Evolutionary conservation across 2,888 invertebrate species (phyloP), one percentile per base, ranked within the genome.

Genomic region (Tenthredo livida): DNA sequence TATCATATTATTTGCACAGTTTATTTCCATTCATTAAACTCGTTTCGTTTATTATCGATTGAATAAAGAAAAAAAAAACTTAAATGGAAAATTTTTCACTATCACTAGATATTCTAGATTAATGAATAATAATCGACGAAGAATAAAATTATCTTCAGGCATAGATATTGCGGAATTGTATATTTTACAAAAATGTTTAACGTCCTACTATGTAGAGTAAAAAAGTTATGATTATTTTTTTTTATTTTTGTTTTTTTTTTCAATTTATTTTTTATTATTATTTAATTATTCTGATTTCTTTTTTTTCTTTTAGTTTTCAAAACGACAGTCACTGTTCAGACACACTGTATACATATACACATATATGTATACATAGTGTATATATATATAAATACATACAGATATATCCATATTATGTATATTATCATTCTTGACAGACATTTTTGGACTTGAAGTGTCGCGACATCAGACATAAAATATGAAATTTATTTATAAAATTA

Each of bases 171-270:
- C 80, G 50, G 9, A 80, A 80, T 80, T 50, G 37, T 77, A 61
- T 80, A 80, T 61, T 80, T 80, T 80, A 80, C 80, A 58, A 80
- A 58, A 80, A 80, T 37, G 10, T 21, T 73, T 29, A 40, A n/a
- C 72, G 77, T 54, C 33, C 50, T 77, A 50, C 25, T 58, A 5
- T 50, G 21, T 61, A 58, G 37, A 61, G 80, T 80, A 80, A 80
- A 80, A 80, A 80, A 80, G 61, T 80, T 77, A 61, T 37, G 61
- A 50, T 40, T 80, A 7, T 47, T 17, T 70, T 70, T 37, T 17
- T 37, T 40, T 72, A 15, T 29, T 77, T 33, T 6, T 12, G 33
- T 29, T 29, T 54, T 47, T 15, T 43, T 15, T 50, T 29, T 37
- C 4, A 61, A 4, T 29, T 47, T 6, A n/a, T n/a, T n/a, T 37